Evolutionary conservation across 1,140 invertebrate genomes (phyloP).

Genomic region (Linepithema humile): DNA sequence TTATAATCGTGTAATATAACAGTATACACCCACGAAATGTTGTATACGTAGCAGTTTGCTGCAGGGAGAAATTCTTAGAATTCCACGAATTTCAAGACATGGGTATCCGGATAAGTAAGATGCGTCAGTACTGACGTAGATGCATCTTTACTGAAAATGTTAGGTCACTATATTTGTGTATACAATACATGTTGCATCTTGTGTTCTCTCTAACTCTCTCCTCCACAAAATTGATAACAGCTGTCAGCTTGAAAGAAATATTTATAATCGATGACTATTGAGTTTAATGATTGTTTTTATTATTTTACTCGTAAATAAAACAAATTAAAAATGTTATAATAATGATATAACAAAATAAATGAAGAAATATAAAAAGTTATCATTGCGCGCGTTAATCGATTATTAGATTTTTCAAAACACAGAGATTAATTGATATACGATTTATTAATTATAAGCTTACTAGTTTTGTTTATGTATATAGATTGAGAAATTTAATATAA

Average conservation of each 20-base stretch:
- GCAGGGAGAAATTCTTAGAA: not conserved
- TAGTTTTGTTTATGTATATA: no score
- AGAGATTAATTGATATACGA: no score
- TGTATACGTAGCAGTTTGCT: not conserved
- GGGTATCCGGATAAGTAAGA: not conserved
- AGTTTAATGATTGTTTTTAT: not conserved
- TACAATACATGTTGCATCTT: not conserved
- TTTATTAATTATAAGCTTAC: no score
- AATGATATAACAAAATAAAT: no score
- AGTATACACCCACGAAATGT: conserved; percentile 8
- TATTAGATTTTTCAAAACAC: no score
- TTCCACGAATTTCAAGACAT: not conserved
- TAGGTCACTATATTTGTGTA: not conserved
- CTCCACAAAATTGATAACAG: not conserved
- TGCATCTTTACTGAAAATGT: not conserved
- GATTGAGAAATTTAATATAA: no score
- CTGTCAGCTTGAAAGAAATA: not conserved
- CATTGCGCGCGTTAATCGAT: no score
- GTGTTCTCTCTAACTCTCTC: not conserved
- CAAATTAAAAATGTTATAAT: no score
- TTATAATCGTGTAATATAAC: not conserved
- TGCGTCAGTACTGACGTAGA: not conserved
- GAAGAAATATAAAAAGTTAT: no score
- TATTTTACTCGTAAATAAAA: no score
- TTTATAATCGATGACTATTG: not conserved